Evolutionary conservation across 92 coral and sea anemone genomes (phyloP).

Genomic region (Epizoanthus stellaris): DNA sequence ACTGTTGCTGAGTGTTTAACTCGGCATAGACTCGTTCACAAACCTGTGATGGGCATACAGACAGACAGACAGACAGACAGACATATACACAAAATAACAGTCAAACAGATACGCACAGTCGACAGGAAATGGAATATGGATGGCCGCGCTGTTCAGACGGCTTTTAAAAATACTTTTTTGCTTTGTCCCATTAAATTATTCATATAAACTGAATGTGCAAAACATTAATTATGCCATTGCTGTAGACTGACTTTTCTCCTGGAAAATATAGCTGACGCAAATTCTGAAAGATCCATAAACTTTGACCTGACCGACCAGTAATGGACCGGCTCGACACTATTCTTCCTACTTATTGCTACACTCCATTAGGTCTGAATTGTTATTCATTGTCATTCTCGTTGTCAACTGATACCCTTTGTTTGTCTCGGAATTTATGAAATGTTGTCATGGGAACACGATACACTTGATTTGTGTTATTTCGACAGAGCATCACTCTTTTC

Average conservation of each 20-base stretch:
- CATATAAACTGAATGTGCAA: no score
- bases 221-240: no score
- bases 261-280: no score
- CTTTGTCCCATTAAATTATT: no score
- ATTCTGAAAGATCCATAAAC: no score
- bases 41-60: no score
- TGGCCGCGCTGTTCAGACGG: background rate
- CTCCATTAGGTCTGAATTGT: background rate
- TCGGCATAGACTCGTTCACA: no score
- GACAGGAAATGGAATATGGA: background rate
- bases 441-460: conserved; percentile 33
- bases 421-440: conserved; percentile 29
- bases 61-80: background rate
- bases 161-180: background rate
- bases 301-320: no score
- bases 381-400: background rate
- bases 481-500: conserved; percentile 1
- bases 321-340: background rate
- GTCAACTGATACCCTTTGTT: conserved; percentile 49
- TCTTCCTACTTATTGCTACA: background rate
- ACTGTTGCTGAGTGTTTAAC: no score
- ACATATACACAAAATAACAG: background rate
- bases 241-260: no score
- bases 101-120: background rate
- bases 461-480: conserved; percentile 24